Base-by-base conservation (phyloP, 1,140 invertebrate genomes). In the Nomia melanderi region DNA sequence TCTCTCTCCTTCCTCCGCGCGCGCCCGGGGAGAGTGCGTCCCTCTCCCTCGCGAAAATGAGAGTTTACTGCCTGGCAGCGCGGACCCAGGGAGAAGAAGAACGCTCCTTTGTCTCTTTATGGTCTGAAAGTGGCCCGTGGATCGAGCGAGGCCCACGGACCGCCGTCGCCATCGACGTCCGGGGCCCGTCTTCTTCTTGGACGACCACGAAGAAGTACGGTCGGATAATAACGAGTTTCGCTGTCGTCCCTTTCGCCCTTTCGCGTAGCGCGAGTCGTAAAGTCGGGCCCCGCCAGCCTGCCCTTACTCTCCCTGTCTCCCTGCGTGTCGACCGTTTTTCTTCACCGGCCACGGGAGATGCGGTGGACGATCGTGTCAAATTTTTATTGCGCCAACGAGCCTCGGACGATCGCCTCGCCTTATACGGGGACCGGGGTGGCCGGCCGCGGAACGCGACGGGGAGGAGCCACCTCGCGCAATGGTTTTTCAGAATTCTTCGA, bases 101-200 rank as follows among this genome's bases (percentile, higher is more conserved):
- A 87, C 85, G 85, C 85, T 91, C 85, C 91, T 92, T 92, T 92
- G 91, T 92, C 90, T 91, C 88, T 92, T 92, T 92, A 92, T 90
- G 89, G 88, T 88, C 87, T 87, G 88, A 91, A 92, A 92, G 89
- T 92, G 90, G 89, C 82, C 83, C 84, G 63, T 74, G 74, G 84
- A 81, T 70, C 77, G 73, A 75, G 76, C 85, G 73, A 66, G 53
- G 77, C 66, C 57, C 77, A 74, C 79, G 76, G 50, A 53, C 78
- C 56, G 50, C 20, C 53, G 50, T 41, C 75, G 78, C 74, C 73
- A 31, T 64, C 77, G 44, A 65, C 59, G 65, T 57, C 41, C 64
- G 27, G 25, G 53, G 41, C 39, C 85, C 75, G 63, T 81, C 75
- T 82, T 84, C 79, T 73, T 77, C 77, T 79, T 47, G 72, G 77